These are phyloP conservation scores for Microcebus tavaratra DNA, from an alignment of 2,113 vertebrate species.

Conservation along the genomic window DNA sequence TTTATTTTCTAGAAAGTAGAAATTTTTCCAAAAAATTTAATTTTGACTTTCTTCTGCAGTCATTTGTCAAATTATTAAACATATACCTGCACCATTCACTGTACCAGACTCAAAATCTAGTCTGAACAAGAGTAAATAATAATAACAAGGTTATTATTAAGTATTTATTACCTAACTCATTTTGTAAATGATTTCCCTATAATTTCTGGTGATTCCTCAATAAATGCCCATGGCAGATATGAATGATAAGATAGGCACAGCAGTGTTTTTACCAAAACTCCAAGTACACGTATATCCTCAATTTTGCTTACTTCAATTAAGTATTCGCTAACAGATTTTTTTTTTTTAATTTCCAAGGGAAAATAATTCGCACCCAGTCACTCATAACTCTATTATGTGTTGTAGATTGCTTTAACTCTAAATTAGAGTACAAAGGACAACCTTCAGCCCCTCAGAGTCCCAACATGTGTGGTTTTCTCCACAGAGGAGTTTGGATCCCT, in stretches of 20 bases:
- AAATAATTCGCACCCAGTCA: conserved; percentile 26
- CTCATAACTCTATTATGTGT: conserved; percentile 26
- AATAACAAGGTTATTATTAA: not conserved
- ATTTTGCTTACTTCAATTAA: not conserved
- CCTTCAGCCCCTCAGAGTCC: conserved; percentile 77
- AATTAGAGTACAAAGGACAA: conserved; percentile 78
- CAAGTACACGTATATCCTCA: not conserved
- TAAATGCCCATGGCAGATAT: not conserved
- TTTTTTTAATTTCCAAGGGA: not conserved
- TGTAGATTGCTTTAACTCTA: not conserved
- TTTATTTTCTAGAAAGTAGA: not conserved
- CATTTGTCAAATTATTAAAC: not conserved
- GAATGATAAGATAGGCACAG: not conserved
- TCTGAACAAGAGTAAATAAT: not conserved
- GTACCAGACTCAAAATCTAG: not conserved
- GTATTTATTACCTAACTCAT: not conserved
- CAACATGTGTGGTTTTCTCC: conserved; percentile 80
- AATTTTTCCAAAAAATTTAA: not conserved
- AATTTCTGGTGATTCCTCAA: not conserved
- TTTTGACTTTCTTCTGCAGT: not conserved
- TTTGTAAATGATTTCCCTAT: not conserved
- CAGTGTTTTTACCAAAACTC: not conserved
- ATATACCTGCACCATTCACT: not conserved
- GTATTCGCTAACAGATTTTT: not conserved
- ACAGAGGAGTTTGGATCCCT: conserved; percentile 69